Base-by-base conservation (phyloP, 64 coral and sea anemone genomes). In the Platygyra sinensis region DNA sequence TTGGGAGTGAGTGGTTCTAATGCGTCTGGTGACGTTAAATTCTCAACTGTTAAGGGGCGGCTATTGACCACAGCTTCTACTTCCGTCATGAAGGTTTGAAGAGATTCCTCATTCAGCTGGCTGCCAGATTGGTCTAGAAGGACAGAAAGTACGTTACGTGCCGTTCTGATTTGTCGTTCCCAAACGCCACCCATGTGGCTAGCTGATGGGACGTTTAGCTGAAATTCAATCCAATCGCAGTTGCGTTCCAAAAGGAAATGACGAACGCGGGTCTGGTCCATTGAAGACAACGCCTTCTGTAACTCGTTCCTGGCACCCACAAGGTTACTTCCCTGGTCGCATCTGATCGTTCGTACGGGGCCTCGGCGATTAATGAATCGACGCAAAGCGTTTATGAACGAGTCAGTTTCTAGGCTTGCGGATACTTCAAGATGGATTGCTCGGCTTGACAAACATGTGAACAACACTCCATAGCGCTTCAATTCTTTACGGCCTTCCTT, bases 401-500 rank as follows among this genome's bases (percentile, higher is more conserved):
- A 80, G 27, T 80, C 77, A 15, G 77, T 80, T 25, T 57, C 50
- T 27, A 79, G 42, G 24, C 24, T 29, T 6, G 22, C 22, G 20
- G 51, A 24, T 57, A 59, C 51, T 25, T 79, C 77, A 2, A 59
- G 52, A 10, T 80, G 77, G 51, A 80, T 14, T 8, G 77, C 51
- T 13, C 52, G 50, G 51, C 19, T 27, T 0, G 51, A 57, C 52
- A 78, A 13, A 52, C 73, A 42, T 39, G 73, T 75, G 12, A 75
- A 75, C 76, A 78, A n/a, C 42, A 52, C 76, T 52, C 76, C 76
- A 52, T 78, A 78, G 2, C 76, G 17, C 46, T 78, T 78, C 22
- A 78, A 52, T 5, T 78, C 76, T 52, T 27, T 30, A 59, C 77
- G 77, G 77, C 77, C 77, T 80, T 80, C 77, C 51, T 80, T 80